A percentile compares a stretch with the other conserved stretches of the same genome.
phyloP scores from a whole-genome alignment of 1,140 invertebrate genomes.

The Scaptomyza graminum region DNA sequence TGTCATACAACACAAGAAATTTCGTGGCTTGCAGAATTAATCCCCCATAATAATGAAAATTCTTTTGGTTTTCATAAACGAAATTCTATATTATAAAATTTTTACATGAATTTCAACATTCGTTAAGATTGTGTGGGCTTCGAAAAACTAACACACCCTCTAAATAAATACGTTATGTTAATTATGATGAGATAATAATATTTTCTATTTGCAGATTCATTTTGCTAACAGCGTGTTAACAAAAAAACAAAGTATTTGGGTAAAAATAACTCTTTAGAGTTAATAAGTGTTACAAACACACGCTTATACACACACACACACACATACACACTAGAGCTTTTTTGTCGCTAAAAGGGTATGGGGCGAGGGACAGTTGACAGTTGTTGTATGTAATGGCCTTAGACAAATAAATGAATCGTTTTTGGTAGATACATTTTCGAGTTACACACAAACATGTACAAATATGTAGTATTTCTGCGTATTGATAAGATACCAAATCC shows the following conservation, averaged over 20 bases:
- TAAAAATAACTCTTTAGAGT: constrained; percentile 54
- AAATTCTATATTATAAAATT: not conserved
- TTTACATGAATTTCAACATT: not conserved
- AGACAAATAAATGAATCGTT: constrained; percentile 14
- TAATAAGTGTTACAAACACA: constrained; percentile 37
- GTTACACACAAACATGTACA: not conserved
- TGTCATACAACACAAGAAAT: not conserved
- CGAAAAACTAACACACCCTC: constrained; percentile 53
- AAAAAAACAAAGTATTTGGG: constrained; percentile 39
- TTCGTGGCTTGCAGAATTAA: too few species aligned
- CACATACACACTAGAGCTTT: constrained; percentile 15
- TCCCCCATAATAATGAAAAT: too few species aligned
- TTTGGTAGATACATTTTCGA: constrained; percentile 13
- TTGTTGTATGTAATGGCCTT: constrained; percentile 4
- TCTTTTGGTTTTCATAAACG: too few species aligned
- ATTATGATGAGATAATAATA: constrained; percentile 68
- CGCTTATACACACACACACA: constrained; percentile 20
- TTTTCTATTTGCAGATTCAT: constrained; percentile 79
- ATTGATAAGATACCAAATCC: constrained; percentile 25
- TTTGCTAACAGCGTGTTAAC: constrained; percentile 70
- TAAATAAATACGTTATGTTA: constrained; percentile 25
- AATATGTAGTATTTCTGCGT: constrained; percentile 9
- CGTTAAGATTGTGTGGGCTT: constrained; percentile 19
- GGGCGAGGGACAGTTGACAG: not conserved
- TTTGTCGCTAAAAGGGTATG: constrained; percentile 4